A percentile compares a stretch with the other conserved stretches of the same genome.
Evolutionary conservation across 2,888 invertebrate species (phyloP).

Genomic region (Gisinianus flammeolus): DNA sequence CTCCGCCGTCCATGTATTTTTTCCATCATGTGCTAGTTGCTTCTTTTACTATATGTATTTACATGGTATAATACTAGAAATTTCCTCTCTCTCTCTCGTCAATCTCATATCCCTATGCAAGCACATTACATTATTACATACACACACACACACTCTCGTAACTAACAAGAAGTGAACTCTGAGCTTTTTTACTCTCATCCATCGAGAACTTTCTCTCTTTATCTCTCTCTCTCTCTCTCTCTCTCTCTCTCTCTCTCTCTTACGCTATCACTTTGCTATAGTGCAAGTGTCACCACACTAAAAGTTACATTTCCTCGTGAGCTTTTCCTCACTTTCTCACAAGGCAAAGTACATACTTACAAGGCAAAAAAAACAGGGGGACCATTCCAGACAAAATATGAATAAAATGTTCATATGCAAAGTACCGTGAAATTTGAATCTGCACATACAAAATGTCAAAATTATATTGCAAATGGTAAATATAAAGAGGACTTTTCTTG

Average conservation of each 20-base stretch:
- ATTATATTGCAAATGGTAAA: neutral
- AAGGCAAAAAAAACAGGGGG: no score
- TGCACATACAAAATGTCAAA: neutral
- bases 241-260: no score
- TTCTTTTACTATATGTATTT: no score
- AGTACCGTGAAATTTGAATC: no score
- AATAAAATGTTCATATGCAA: no score
- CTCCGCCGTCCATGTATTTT: no score
- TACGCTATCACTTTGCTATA: no score
- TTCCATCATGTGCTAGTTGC: no score
- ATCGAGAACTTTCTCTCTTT: neutral
- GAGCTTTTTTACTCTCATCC: neutral
- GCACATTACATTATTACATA: neutral
- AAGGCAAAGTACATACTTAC: neutral
- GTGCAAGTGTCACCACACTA: conserved; percentile 8
- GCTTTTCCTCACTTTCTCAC: neutral
- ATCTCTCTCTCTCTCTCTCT: neutral
- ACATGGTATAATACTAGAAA: no score
- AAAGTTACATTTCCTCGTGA: neutral
- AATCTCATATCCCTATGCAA: neutral
- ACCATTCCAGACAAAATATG: no score
- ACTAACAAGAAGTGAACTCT: conserved; percentile 22
- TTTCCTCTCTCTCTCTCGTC: neutral
- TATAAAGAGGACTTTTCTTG: neutral
- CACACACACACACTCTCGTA: neutral